phyloP scores from a whole-genome alignment of 2,888 invertebrate species.

The Lucinisca nassula region DNA sequence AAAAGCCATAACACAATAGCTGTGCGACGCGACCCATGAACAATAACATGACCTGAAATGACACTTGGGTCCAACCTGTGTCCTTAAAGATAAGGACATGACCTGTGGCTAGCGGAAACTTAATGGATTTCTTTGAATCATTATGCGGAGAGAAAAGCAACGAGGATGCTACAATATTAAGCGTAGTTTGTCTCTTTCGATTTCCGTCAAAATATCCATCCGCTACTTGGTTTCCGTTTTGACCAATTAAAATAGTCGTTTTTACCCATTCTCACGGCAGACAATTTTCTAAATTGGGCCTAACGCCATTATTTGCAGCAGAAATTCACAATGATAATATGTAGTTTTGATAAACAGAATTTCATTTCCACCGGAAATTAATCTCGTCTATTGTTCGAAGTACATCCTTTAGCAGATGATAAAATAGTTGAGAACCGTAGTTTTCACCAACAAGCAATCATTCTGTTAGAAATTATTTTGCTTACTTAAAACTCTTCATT shows the following conservation, averaged over 20 bases:
- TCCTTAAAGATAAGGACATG: conserved; percentile 15
- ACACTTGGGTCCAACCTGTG: neutral
- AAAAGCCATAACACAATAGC: too few relatives aligned
- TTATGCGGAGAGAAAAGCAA: neutral
- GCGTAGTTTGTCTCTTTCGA: neutral
- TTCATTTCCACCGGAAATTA: conserved; percentile 11
- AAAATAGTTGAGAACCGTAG: neutral
- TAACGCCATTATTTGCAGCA: conserved; percentile 1
- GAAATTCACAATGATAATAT: neutral
- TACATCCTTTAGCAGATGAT: neutral
- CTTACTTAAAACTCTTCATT: too few relatives aligned
- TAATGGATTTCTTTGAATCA: conserved; percentile 8
- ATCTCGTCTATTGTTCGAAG: neutral
- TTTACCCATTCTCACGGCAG: neutral
- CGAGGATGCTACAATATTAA: neutral
- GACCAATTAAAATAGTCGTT: conserved; percentile 6
- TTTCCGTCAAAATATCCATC: neutral
- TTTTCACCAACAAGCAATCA: too few relatives aligned
- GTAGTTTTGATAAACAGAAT: neutral
- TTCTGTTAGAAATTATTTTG: too few relatives aligned
- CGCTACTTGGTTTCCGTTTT: conserved; percentile 8
- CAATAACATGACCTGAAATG: neutral
- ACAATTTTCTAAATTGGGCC: neutral
- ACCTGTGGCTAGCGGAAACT: neutral
- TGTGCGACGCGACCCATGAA: neutral